These are phyloP conservation scores for Apoda limacodes DNA, from an alignment of 2,888 invertebrate genomes.

Conservation along the genomic window DNA sequence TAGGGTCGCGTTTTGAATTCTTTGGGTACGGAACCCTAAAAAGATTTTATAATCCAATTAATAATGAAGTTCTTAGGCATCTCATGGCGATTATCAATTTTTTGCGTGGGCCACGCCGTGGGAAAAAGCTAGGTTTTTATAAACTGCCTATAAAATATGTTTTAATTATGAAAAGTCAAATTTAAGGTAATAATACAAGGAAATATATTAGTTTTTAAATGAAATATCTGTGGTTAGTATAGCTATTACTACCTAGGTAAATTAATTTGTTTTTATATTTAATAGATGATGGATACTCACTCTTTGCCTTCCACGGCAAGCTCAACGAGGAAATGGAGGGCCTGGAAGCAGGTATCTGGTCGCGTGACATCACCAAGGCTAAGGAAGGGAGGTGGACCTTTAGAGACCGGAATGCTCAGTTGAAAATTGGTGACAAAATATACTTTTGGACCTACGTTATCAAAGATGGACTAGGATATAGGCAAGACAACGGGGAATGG, in stretches of 20 bases:
- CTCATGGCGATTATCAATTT: no score
- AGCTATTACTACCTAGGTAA: not conserved
- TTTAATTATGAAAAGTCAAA: no score
- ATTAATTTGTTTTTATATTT: conserved; percentile 8
- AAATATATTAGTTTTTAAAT: no score
- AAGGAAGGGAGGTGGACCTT: conserved; percentile 77
- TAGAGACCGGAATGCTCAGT: conserved; percentile 62
- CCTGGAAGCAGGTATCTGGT: conserved; percentile 75
- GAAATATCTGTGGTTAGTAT: no score
- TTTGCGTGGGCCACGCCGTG: no score
- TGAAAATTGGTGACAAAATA: conserved; percentile 76
- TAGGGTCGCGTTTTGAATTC: no score
- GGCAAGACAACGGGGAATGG: conserved; percentile 73
- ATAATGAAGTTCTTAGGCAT: no score
- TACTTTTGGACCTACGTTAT: conserved; percentile 83
- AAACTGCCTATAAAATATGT: no score
- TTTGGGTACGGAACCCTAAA: no score
- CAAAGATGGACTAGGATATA: conserved; percentile 76
- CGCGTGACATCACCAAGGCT: conserved; percentile 72
- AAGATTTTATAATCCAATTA: no score
- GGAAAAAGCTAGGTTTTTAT: no score
- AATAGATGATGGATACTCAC: conserved; percentile 70
- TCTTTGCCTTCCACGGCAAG: conserved; percentile 69
- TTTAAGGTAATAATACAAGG: no score
- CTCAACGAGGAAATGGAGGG: conserved; percentile 79